phyloP scores from a whole-genome alignment of 2,888 invertebrate genomes.

The Gerris lacustris region DNA sequence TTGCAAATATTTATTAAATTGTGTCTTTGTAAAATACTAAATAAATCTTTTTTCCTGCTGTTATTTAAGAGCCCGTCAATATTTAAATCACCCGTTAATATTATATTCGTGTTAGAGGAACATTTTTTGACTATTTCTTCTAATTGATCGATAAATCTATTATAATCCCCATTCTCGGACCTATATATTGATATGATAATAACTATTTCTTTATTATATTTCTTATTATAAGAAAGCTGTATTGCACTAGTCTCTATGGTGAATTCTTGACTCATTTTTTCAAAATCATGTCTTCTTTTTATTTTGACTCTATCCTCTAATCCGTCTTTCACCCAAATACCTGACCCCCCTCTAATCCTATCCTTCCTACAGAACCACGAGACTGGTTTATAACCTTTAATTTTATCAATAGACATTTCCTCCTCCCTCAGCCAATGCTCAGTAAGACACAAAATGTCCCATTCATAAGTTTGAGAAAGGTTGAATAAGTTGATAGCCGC shows the following conservation, averaged over 20 bases:
- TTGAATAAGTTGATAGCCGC: too few species aligned
- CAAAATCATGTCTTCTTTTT: background rate
- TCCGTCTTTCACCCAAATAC: background rate
- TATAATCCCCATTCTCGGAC: background rate
- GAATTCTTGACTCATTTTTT: background rate
- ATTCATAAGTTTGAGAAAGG: background rate
- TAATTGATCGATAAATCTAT: background rate
- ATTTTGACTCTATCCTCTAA: background rate
- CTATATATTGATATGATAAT: background rate
- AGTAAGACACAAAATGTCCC: background rate
- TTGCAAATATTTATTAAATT: background rate
- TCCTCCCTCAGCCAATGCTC: background rate
- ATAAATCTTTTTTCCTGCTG: background rate
- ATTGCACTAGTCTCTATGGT: background rate
- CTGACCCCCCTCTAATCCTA: background rate
- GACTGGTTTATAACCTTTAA: background rate
- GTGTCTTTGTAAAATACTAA: background rate
- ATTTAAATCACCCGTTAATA: background rate
- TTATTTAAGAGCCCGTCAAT: background rate
- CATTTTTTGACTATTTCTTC: background rate
- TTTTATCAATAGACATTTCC: background rate
- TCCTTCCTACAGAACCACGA: background rate
- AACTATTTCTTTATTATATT: background rate
- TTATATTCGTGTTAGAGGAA: background rate
- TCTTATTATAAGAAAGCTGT: background rate